Evolutionary conservation across 2,888 invertebrate species (phyloP).

Genomic region (Orchesella flavescens): DNA sequence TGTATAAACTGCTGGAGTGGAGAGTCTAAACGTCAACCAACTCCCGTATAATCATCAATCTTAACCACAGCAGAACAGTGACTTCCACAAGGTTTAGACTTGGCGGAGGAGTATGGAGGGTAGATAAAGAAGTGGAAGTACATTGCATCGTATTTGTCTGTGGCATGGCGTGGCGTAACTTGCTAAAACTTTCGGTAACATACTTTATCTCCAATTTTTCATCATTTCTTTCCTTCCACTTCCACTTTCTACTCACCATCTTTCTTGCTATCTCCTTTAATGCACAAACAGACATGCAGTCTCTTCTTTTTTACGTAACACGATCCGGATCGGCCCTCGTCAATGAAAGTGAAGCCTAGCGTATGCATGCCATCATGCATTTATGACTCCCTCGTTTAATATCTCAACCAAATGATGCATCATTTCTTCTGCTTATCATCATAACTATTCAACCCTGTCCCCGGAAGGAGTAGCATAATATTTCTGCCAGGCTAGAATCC

Average conservation of each 20-base stretch:
- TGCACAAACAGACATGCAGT: not conserved
- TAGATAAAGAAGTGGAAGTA: not conserved
- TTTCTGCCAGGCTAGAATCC: slow-evolving; percentile 26
- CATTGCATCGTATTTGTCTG: no score
- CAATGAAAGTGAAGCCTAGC: not conserved
- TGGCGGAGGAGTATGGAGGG: no score
- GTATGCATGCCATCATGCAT: not conserved
- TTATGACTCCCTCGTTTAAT: slow-evolving; percentile 42
- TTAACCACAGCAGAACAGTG: slow-evolving; percentile 1
- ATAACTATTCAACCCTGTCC: slow-evolving; percentile 38
- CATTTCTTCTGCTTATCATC: slow-evolving; percentile 50
- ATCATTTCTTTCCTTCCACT: slow-evolving; percentile 13
- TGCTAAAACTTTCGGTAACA: slow-evolving; percentile 30
- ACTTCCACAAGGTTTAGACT: not conserved
- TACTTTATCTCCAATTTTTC: slow-evolving; percentile 49
- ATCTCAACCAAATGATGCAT: slow-evolving; percentile 52
- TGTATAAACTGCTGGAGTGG: not conserved
- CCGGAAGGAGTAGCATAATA: not conserved
- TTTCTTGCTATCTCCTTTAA: not conserved
- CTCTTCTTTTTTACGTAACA: not conserved
- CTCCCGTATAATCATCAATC: slow-evolving; percentile 40
- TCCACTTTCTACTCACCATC: not conserved
- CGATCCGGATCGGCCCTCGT: not conserved
- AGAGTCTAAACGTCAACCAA: slow-evolving; percentile 17
- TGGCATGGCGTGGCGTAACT: no score